Conservation (phyloP, 2,797 vertebrate species). For the Rallus crepitans region DNA sequence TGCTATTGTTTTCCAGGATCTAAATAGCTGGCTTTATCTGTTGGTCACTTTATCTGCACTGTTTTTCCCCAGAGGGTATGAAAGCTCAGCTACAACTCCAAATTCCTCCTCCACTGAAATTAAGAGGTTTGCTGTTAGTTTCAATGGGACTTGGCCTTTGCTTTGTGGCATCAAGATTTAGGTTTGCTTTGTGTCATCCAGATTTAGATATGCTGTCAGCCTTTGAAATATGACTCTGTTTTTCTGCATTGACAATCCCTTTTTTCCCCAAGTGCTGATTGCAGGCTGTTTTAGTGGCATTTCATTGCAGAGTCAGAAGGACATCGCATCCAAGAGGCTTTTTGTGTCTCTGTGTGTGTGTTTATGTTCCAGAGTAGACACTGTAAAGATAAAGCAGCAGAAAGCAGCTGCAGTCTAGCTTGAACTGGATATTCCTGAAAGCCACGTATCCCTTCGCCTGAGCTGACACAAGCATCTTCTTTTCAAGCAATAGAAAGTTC, state of each 20-base stretch:
- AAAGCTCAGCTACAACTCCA: not conserved
- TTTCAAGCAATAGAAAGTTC: conserved; percentile 4
- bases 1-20: not conserved
- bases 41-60: not conserved
- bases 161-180: conserved; percentile 15
- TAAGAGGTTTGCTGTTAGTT: not conserved
- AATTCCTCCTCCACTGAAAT: not conserved
- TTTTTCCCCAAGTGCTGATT: not conserved
- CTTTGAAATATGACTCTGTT: not conserved
- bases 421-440: not conserved
- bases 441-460: not conserved
- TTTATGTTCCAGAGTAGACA: not conserved
- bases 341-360: not conserved
- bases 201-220: conserved; percentile 18
- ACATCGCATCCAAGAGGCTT: not conserved
- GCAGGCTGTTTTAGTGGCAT: conserved; percentile 8
- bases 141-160: not conserved
- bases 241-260: not conserved
- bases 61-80: not conserved
- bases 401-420: not conserved
- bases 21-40: not conserved
- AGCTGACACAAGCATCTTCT: not conserved
- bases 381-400: not conserved
- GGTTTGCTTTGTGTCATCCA: not conserved
- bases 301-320: conserved; percentile 32